Conservation (phyloP, 2,797 vertebrate genomes). For the Buphagus erythrorhynchus region DNA sequence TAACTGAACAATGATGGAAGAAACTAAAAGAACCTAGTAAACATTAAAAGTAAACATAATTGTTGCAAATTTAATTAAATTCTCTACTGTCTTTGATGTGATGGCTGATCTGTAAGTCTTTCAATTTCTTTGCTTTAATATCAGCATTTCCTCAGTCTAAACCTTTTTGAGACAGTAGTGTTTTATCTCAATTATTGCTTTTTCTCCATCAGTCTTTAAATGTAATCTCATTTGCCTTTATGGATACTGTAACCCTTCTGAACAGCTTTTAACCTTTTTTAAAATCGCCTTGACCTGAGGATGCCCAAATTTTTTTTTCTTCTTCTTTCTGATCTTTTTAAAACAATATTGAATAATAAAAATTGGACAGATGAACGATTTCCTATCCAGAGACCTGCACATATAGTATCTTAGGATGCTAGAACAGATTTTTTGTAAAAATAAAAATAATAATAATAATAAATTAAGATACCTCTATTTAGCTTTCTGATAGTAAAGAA, state of each 20-base stretch:
- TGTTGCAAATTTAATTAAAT: conserved; percentile 73
- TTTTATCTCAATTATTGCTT: conserved; percentile 84
- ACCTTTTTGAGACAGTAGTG: conserved; percentile 71
- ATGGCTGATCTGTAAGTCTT: conserved; percentile 71
- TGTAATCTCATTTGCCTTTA: conserved; percentile 87
- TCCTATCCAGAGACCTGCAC: conserved; percentile 13
- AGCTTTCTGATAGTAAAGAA: conserved; percentile 67
- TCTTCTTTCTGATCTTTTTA: conserved; percentile 40
- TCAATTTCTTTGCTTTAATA: conserved; percentile 71
- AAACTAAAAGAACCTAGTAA: conserved; percentile 50
- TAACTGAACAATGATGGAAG: conserved; percentile 62
- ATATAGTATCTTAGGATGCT: not conserved
- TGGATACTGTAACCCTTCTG: conserved; percentile 83
- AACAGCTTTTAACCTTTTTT: conserved; percentile 88
- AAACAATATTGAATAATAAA: conserved; percentile 75
- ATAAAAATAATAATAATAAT: conserved; percentile 55
- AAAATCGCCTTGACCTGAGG: conserved; percentile 83
- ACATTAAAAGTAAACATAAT: conserved; percentile 74
- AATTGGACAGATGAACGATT: conserved; percentile 68
- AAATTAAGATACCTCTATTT: conserved; percentile 64
- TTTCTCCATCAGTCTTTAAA: conserved; percentile 80
- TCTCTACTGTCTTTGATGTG: conserved; percentile 63
- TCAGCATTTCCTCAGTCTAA: conserved; percentile 72
- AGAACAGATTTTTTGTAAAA: conserved; percentile 64
- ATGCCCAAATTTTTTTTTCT: conserved; percentile 71